A percentile compares a stretch with the other conserved stretches of the same genome.
phyloP scores from a whole-genome alignment of 2,113 vertebrate genomes.

The Corynorhinus townsendii region DNA sequence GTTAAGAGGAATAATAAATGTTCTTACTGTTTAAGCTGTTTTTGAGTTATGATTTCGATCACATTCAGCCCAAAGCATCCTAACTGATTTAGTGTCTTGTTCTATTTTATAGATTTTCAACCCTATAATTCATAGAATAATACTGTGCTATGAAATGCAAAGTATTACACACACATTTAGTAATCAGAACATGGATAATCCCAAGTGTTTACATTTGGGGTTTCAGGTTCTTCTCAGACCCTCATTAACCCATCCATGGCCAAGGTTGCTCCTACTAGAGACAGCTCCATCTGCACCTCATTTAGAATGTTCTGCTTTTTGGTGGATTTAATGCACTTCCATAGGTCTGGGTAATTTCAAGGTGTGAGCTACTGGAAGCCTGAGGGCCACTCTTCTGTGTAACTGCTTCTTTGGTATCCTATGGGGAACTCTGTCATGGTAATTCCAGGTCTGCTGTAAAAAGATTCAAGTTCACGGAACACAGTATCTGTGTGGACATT shows the following conservation, averaged over 20 bases:
- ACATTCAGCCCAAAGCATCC: not conserved
- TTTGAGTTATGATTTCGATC: conserved; percentile 35
- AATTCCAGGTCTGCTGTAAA: not conserved
- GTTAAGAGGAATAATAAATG: not conserved
- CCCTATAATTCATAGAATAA: not conserved
- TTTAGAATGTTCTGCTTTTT: not conserved
- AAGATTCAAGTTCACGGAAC: not conserved
- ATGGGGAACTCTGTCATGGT: not conserved
- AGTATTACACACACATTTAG: not conserved
- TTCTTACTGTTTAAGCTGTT: not conserved
- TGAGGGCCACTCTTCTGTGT: not conserved
- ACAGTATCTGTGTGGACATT: not conserved
- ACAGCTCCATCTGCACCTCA: not conserved
- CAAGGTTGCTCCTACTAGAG: not conserved
- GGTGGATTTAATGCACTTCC: not conserved
- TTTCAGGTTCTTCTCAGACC: not conserved
- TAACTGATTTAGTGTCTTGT: not conserved
- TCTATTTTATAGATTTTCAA: not conserved
- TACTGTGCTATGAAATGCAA: not conserved
- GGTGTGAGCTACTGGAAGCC: not conserved
- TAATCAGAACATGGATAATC: not conserved
- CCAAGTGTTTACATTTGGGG: not conserved
- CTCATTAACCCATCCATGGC: not conserved
- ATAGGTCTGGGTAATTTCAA: not conserved
- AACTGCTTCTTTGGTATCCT: not conserved